Evolutionary conservation across 1,140 invertebrate species (phyloP), one percentile per base, ranked within the genome.

Genomic region (Meloidogyne exigua): DNA sequence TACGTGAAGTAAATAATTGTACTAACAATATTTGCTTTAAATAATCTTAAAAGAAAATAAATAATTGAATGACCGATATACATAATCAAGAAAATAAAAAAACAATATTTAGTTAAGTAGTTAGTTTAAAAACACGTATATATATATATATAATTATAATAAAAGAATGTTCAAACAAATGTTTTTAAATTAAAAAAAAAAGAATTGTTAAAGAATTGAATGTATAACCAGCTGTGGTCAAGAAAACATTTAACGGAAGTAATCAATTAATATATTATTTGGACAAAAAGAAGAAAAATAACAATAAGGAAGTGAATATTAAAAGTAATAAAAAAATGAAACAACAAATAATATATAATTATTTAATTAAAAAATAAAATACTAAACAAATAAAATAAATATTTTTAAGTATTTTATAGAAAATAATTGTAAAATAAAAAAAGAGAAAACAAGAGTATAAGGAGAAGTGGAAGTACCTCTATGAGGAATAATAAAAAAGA

Each of bases 331-430:
- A 18, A 57, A n/a, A 57, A 9, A 57, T n/a, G n/a, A n/a, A 44
- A 44, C 42, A 44, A 44, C n/a, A 9, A 57, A 57, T 39, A 7
- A 39, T 9, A 7, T n/a, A n/a, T n/a, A n/a, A n/a, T 9, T 39
- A 39, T 39, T 39, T 39, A 9, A 39, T 4, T 9, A 57, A 57
- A n/a, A 57, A 57, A 57, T 15, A 13, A 49, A 57, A 57, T 4
- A 57, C 49, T 57, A n/a, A 57, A 57, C 49, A 57, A 57, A 57
- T 57, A 57, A 57, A 57, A 57, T 57, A 57, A 57, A 57, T 57
- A 12, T 57, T 57, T 57, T 39, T 32, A 32, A 32, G 28, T 32
- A 32, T 32, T 32, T 32, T 3, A 32, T 32, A 32, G 28, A 3
- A 32, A 32, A 32, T 32, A 32, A 32, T 32, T 32, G 7, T 3